Evolutionary conservation across 2,888 invertebrate species (phyloP).

Genomic region (Euzophera pinguis): DNA sequence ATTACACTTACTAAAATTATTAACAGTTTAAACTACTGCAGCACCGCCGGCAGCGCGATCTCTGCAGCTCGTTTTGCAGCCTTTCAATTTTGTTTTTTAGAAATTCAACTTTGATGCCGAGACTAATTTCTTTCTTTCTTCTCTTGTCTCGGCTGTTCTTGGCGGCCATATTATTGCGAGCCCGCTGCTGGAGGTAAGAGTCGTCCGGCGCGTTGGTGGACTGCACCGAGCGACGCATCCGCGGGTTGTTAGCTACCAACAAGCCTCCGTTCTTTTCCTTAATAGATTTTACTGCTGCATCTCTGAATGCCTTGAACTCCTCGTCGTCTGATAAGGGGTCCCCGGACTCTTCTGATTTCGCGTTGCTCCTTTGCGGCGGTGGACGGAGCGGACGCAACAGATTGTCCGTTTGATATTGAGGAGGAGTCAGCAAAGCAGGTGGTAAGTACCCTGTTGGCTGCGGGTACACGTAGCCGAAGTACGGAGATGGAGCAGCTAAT

Average conservation of each 20-base stretch:
- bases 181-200: conserved; percentile 91
- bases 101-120: not conserved
- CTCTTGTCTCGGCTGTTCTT: conserved; percentile 93
- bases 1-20: not conserved
- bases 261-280: conserved; percentile 79
- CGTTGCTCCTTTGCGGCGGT: not conserved
- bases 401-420: no score
- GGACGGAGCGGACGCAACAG: no score
- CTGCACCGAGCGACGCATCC: conserved; percentile 81
- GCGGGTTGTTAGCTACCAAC: conserved; percentile 79
- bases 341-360: not conserved
- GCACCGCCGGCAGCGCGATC: no score
- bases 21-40: no score
- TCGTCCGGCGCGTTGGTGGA: conserved; percentile 79
- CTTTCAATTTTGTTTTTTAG: not conserved
- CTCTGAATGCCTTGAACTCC: conserved; percentile 84
- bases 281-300: conserved; percentile 82
- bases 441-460: no score
- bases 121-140: conserved; percentile 68
- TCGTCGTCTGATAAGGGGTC: conserved; percentile 54
- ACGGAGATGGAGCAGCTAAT: no score
- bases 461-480: no score
- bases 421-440: no score
- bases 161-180: conserved; percentile 96
- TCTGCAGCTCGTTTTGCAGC: not conserved